A percentile compares a stretch with the other conserved stretches of the same genome.
phyloP scores from a whole-genome alignment of 2,797 vertebrate species.

The Antrozous pallidus region DNA sequence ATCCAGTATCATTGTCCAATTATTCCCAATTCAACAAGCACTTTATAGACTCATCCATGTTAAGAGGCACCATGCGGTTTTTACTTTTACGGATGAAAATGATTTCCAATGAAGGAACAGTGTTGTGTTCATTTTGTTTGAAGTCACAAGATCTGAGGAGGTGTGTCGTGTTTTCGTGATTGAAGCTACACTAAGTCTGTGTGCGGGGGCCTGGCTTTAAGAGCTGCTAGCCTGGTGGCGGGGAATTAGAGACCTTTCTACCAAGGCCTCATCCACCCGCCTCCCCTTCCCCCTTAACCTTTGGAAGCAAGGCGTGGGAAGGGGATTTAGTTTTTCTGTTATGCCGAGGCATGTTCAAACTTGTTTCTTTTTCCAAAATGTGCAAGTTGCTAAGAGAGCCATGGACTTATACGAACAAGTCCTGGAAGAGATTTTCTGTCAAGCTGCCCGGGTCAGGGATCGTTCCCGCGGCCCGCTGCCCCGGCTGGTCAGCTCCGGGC shows the following conservation, averaged over 20 bases:
- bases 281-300: background rate
- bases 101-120: background rate
- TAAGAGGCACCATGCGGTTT: background rate
- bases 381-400: constrained; percentile 11
- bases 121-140: background rate
- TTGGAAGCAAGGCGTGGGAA: background rate
- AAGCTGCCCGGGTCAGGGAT: background rate
- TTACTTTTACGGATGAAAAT: constrained; percentile 1
- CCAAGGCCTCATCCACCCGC: background rate
- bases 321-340: constrained; percentile 11
- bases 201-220: background rate
- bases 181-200: background rate
- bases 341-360: constrained; percentile 22
- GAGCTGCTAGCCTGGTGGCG: background rate
- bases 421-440: background rate
- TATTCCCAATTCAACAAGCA: background rate
- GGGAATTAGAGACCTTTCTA: background rate
- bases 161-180: background rate
- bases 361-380: constrained; percentile 34
- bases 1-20: background rate
- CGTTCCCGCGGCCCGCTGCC: background rate
- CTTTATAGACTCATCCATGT: background rate
- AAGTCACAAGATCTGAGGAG: background rate
- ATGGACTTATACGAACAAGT: background rate
- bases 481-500: background rate